These are phyloP conservation scores for Leptopilina boulardi DNA, from an alignment of 1,140 invertebrate genomes.

Conservation along the genomic window DNA sequence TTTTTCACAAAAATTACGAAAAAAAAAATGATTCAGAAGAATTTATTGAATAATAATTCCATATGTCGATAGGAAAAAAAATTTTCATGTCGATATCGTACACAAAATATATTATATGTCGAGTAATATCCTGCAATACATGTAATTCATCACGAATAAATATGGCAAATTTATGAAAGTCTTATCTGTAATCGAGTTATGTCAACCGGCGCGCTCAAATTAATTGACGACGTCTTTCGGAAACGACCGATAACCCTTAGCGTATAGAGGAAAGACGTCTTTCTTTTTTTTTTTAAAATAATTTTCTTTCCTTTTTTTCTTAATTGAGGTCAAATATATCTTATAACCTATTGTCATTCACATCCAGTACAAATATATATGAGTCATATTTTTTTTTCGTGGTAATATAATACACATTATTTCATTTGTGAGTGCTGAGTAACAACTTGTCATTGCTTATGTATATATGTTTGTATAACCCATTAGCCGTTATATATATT, in stretches of 20 bases:
- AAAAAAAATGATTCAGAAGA: no score
- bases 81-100: no score
- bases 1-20: no score
- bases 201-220: constrained; percentile 8
- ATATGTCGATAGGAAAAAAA: no score
- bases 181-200: constrained; percentile 22
- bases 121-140: background rate
- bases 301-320: background rate
- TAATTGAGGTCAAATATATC: constrained; percentile 19
- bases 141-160: constrained; percentile 18
- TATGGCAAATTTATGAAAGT: constrained; percentile 6
- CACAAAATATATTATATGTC: background rate
- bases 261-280: background rate
- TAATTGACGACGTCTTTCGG: constrained; percentile 22
- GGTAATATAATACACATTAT: background rate
- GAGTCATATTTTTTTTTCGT: constrained; percentile 1
- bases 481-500: no score
- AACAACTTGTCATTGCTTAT: background rate
- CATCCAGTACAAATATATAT: background rate
- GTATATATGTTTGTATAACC: no score
- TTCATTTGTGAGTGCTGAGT: background rate
- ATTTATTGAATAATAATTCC: no score
- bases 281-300: no score
- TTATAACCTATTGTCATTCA: constrained; percentile 2
- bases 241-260: constrained; percentile 17